A percentile compares a stretch with the other conserved stretches of the same genome.
Evolutionary conservation across 2,113 vertebrate species (phyloP).

Genomic region (Apteryx mantelli): DNA sequence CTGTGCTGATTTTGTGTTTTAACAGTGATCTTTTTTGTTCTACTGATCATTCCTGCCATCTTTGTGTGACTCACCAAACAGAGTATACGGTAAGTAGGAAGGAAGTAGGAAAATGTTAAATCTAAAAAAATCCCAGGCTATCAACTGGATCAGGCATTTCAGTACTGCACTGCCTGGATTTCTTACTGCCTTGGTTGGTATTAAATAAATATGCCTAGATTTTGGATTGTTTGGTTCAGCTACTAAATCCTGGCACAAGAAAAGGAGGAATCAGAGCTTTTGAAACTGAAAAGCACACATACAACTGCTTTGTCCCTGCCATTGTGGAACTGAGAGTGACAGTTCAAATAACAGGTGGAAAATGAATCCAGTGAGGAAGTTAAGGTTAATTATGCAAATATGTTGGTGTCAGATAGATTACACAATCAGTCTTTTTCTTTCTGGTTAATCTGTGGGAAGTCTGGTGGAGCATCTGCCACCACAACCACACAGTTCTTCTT

Average conservation of each 20-base stretch:
- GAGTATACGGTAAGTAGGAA: not conserved
- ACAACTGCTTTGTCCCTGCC: not conserved
- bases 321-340: not conserved
- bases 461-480: not conserved
- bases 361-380: not conserved
- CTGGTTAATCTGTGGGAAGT: not conserved
- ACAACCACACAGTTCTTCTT: not conserved
- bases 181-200: not conserved
- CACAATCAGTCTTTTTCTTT: not conserved
- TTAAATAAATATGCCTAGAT: not conserved
- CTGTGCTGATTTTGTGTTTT: not conserved
- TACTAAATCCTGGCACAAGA: not conserved
- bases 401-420: not conserved
- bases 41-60: not conserved
- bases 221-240: not conserved
- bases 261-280: not conserved
- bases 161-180: not conserved
- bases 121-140: not conserved
- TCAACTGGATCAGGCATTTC: not conserved
- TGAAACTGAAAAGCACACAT: not conserved
- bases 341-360: not conserved
- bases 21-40: not conserved
- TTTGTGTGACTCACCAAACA: constrained; percentile 3
- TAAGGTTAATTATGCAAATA: constrained; percentile 22
- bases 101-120: not conserved